Percentiles rank a stretch among this genome's conserved stretches.
Conservation (phyloP, 2,797 vertebrate genomes). For the Notolabrus celidotus region DNA sequence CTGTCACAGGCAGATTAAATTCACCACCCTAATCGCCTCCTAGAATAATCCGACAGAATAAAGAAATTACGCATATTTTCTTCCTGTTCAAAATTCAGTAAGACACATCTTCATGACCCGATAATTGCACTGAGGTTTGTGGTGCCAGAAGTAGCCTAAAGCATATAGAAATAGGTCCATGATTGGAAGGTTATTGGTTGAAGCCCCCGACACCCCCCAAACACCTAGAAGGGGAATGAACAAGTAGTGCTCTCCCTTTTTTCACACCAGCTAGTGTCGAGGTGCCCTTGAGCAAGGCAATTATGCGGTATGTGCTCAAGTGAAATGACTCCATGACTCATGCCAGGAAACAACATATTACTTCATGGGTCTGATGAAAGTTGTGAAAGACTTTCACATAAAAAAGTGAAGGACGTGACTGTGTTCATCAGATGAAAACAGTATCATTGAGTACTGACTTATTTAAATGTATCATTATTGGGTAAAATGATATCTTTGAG, state of each 20-base stretch:
- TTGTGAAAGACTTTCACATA: slow-evolving; percentile 3
- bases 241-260: slow-evolving; percentile 33
- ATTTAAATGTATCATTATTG: no score
- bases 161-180: slow-evolving; percentile 52
- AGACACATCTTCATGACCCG: slow-evolving; percentile 63
- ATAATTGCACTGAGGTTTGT: slow-evolving; percentile 62
- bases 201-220: slow-evolving; percentile 53
- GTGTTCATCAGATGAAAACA: not conserved
- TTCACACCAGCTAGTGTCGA: slow-evolving; percentile 46
- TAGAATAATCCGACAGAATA: slow-evolving; percentile 61
- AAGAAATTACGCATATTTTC: slow-evolving; percentile 61
- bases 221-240: slow-evolving; percentile 50
- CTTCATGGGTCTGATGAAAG: not conserved
- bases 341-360: slow-evolving; percentile 5
- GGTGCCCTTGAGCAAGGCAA: slow-evolving; percentile 71
- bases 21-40: slow-evolving; percentile 47
- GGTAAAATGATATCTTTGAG: no score
- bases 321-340: slow-evolving; percentile 35
- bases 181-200: slow-evolving; percentile 73
- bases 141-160: slow-evolving; percentile 49
- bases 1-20: slow-evolving; percentile 63
- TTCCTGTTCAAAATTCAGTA: slow-evolving; percentile 47
- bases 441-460: no score
- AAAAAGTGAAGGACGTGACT: slow-evolving; percentile 3
- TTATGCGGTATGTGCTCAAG: slow-evolving; percentile 55